Base-by-base conservation (phyloP, 2,888 invertebrate species). In the Clivina fossor region DNA sequence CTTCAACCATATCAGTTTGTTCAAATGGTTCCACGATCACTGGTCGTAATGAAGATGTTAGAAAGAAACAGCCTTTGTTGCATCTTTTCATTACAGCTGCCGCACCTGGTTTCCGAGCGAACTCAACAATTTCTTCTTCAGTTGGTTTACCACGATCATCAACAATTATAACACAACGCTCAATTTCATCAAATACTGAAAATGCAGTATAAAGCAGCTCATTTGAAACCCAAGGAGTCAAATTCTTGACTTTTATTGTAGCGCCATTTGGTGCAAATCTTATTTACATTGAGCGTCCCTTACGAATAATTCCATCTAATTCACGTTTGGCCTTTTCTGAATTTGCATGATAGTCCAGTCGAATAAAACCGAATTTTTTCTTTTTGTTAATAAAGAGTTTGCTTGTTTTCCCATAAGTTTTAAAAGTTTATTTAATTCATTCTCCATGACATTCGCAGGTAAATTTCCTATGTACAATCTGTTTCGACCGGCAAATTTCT, bases 111-210 rank as follows among this genome's bases (percentile, higher is more conserved):
- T 98, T 98, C 38, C 96, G 83, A 0, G 89, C 86, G 75, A 88
- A 99, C 70, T 99, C 98, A 11, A 99, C 89, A 57, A 97, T 88
- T 22, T 97, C 99, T 74, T 98, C 97, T 4, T 96, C 94, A 16
- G 90, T 85, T n/a, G 93, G 86, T 71, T 93, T 92, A 53, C 98
- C 98, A 68, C 96, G 85, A 67, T 98, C 98, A 73, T 99, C 98
- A 19, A 96, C 96, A 65, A 88, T 84, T 0, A 98, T 94, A 60
- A 91, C 85, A 2, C 96, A 96, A 51, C 93, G 80, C 73, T 99
- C 99, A 66, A 97, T 74, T 71, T 81, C 80, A 22, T 82, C 82
- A 70, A 94, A 94, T 11, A 93, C 85, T 63, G 86, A 85, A 71
- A 95, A 94, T 0, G 91, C 85, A 63, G 86, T 84, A 68, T 92